Evolutionary conservation across 2,888 invertebrate species (phyloP).

Genomic region (Dysmachus trigonus): DNA sequence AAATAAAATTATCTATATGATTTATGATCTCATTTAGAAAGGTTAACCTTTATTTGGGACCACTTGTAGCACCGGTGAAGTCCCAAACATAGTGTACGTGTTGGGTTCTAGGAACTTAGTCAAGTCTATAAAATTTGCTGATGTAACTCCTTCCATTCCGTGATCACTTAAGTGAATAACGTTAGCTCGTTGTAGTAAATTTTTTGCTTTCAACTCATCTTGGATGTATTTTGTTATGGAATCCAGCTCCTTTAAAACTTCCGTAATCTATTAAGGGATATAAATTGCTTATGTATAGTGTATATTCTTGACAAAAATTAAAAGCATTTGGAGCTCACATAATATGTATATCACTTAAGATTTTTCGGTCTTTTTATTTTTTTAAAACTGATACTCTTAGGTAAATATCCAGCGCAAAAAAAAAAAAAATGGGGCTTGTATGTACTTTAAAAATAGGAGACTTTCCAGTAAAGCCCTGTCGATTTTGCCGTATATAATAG

Average conservation of each 20-base stretch:
- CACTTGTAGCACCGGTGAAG: constrained; percentile 70
- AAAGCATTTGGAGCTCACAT: too few relatives aligned
- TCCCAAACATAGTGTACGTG: constrained; percentile 66
- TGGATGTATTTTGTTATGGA: constrained; percentile 69
- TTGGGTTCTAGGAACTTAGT: constrained; percentile 64
- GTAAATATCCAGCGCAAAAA: too few relatives aligned
- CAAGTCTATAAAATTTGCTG: constrained; percentile 68
- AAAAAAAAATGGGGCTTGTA: too few relatives aligned
- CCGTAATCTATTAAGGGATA: constrained; percentile 52
- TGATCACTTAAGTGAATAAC: constrained; percentile 78
- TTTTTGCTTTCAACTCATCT: constrained; percentile 66
- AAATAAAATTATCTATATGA: not conserved
- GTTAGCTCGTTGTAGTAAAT: constrained; percentile 68
- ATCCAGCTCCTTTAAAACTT: constrained; percentile 66
- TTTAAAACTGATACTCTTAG: too few relatives aligned
- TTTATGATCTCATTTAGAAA: not conserved
- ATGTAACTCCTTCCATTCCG: constrained; percentile 71
- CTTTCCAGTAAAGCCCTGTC: too few relatives aligned
- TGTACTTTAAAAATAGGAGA: too few relatives aligned
- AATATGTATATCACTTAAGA: too few relatives aligned
- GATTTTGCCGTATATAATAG: too few relatives aligned
- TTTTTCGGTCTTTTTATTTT: too few relatives aligned
- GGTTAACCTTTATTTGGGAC: constrained; percentile 68
- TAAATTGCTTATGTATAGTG: not conserved
- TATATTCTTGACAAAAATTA: too few relatives aligned